Evolutionary conservation across 2,797 vertebrate genomes (phyloP).

Genomic region (Tachyglossus aculeatus): DNA sequence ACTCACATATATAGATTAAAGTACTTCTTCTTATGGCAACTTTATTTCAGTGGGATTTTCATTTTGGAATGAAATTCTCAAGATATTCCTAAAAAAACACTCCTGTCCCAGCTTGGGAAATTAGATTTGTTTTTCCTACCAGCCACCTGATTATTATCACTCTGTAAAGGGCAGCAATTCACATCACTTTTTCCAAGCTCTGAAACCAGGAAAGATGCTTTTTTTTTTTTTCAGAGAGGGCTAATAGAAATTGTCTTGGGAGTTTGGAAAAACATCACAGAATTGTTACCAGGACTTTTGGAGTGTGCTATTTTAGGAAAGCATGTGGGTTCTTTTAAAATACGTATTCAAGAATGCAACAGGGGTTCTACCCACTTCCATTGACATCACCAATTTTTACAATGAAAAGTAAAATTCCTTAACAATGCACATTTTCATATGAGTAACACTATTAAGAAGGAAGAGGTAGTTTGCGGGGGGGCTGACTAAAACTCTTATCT

Average conservation of each 20-base stretch:
- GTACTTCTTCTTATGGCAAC: conserved; percentile 22
- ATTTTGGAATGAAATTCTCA: conserved; percentile 9
- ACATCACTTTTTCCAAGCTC: conserved; percentile 57
- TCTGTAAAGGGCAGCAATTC: conserved; percentile 46
- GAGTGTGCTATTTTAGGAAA: conserved; percentile 46
- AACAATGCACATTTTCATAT: conserved; percentile 20
- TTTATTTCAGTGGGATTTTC: not conserved
- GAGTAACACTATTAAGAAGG: not conserved
- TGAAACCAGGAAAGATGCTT: conserved; percentile 65
- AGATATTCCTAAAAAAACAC: conserved; percentile 8
- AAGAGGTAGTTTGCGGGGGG: conserved; percentile 44
- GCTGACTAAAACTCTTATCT: conserved; percentile 50
- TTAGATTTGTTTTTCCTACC: conserved; percentile 38
- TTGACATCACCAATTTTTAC: conserved; percentile 42
- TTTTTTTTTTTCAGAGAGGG: conserved; percentile 43
- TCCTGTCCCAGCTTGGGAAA: conserved; percentile 39
- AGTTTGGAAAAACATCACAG: conserved; percentile 54
- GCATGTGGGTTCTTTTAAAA: conserved; percentile 65
- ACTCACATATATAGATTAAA: conserved; percentile 35
- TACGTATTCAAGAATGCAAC: conserved; percentile 44
- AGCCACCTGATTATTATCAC: conserved; percentile 52
- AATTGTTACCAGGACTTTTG: conserved; percentile 50
- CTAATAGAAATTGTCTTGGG: conserved; percentile 42
- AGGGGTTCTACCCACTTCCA: conserved; percentile 27
- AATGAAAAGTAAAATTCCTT: conserved; percentile 49